Conservation (phyloP, 2,888 invertebrate species). For the Hyposoter dolosus region DNA sequence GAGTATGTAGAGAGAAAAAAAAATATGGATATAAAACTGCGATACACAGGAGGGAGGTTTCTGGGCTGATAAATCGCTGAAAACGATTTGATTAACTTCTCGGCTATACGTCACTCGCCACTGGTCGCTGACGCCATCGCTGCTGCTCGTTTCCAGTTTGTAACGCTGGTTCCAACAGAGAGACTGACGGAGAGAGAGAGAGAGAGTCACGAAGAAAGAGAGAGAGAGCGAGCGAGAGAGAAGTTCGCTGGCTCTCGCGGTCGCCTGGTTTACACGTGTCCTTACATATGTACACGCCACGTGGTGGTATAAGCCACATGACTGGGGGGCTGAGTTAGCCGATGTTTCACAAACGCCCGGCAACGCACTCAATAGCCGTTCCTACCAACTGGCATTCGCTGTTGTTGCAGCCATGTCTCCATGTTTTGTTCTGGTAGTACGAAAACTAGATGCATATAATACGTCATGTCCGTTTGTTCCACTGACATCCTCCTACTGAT, state of each 20-base stretch:
- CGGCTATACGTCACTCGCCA: conserved; percentile 75
- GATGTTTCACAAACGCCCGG: conserved; percentile 30
- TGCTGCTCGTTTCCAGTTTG: conserved; percentile 44
- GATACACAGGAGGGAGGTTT: conserved; percentile 30
- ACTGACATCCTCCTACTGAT: background rate
- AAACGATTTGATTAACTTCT: conserved; percentile 79
- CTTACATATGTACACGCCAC: conserved; percentile 70
- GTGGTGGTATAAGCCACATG: conserved; percentile 57
- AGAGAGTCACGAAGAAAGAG: background rate
- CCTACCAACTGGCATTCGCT: conserved; percentile 26
- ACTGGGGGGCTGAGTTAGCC: conserved; percentile 36
- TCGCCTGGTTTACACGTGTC: conserved; percentile 76
- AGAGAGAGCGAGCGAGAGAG: conserved; percentile 36
- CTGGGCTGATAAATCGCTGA: conserved; percentile 76
- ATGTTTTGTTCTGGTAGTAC: conserved; percentile 19
- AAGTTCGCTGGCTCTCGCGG: conserved; percentile 73
- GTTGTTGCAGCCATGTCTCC: conserved; percentile 15
- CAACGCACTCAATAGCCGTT: conserved; percentile 31
- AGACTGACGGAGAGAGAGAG: conserved; percentile 20
- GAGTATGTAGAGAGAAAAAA: background rate
- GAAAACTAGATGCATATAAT: conserved; percentile 16
- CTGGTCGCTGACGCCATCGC: conserved; percentile 49
- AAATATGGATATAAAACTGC: conserved; percentile 8
- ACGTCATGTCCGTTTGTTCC: conserved; percentile 10
- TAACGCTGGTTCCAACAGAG: background rate